These are phyloP conservation scores for Sphaerophoria taeniata DNA, from an alignment of 2,888 invertebrate species.

Conservation along the genomic window DNA sequence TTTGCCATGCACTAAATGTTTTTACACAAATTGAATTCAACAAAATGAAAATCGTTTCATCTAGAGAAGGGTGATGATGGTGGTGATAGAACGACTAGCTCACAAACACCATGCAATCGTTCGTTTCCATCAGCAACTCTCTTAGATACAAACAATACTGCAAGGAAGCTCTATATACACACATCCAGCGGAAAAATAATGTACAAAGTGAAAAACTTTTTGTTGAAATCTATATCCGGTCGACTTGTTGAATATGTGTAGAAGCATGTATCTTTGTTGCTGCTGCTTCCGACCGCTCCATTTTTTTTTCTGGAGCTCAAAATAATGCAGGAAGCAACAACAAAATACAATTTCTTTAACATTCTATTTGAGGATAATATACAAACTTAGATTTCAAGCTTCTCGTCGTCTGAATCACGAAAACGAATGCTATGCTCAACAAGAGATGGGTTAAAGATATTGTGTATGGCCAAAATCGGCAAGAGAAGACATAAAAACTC, in stretches of 20 bases:
- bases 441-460: conserved; percentile 3
- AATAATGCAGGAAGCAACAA: conserved; percentile 49
- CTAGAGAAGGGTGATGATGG: neutral
- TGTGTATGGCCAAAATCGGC: conserved; percentile 23
- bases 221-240: conserved; percentile 70
- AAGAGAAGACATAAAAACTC: conserved; percentile 23
- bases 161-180: conserved; percentile 20
- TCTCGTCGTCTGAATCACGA: neutral
- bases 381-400: neutral
- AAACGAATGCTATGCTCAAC: neutral
- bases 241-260: conserved; percentile 60
- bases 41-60: conserved; percentile 62
- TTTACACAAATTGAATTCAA: conserved; percentile 66
- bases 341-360: conserved; percentile 53
- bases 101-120: neutral
- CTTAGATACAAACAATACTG: conserved; percentile 17
- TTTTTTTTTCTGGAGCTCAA: neutral
- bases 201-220: conserved; percentile 56
- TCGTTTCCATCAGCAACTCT: conserved; percentile 2
- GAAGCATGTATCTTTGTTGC: conserved; percentile 15
- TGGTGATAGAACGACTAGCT: conserved; percentile 26
- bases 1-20: conserved; percentile 51
- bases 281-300: conserved; percentile 11
- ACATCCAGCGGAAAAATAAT: conserved; percentile 55
- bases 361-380: conserved; percentile 34